phyloP scores from a whole-genome alignment of 2,797 vertebrate species.

The Parauchenoglanis ngamensis region DNA sequence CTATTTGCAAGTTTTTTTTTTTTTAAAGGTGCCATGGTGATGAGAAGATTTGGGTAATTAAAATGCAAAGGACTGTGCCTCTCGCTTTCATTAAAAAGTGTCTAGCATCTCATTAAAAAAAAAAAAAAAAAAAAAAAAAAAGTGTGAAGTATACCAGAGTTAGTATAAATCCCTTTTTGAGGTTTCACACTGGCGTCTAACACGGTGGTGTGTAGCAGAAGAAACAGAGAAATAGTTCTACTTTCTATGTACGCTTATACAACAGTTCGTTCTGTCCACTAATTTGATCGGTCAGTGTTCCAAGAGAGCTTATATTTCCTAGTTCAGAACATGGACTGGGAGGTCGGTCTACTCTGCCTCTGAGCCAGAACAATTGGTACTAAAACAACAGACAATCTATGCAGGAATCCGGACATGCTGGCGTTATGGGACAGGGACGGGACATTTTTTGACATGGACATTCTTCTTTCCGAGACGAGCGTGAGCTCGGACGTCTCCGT shows the following conservation, averaged over 20 bases:
- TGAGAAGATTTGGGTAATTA: slow-evolving; percentile 1
- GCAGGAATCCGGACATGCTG: too few relatives aligned
- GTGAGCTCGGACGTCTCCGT: too few relatives aligned
- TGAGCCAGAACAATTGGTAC: too few relatives aligned
- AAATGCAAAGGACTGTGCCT: slow-evolving; percentile 35
- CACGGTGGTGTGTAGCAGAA: neutral
- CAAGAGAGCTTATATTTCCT: too few relatives aligned
- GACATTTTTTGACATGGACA: too few relatives aligned
- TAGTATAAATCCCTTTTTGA: neutral
- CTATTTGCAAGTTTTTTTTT: neutral
- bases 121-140: neutral
- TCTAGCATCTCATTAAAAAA: neutral
- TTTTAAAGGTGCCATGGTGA: neutral
- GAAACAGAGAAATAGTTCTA: neutral
- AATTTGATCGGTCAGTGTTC: neutral
- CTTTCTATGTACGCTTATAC: neutral
- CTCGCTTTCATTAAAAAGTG: slow-evolving; percentile 15
- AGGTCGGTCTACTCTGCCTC: too few relatives aligned
- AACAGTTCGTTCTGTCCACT: neutral
- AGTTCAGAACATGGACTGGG: too few relatives aligned
- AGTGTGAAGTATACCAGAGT: neutral
- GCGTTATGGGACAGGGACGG: too few relatives aligned
- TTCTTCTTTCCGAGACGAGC: too few relatives aligned
- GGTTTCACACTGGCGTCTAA: neutral
- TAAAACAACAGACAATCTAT: too few relatives aligned